These are phyloP conservation scores for Mythimna vitellina DNA, from an alignment of 2,888 invertebrate species.

Conservation along the genomic window DNA sequence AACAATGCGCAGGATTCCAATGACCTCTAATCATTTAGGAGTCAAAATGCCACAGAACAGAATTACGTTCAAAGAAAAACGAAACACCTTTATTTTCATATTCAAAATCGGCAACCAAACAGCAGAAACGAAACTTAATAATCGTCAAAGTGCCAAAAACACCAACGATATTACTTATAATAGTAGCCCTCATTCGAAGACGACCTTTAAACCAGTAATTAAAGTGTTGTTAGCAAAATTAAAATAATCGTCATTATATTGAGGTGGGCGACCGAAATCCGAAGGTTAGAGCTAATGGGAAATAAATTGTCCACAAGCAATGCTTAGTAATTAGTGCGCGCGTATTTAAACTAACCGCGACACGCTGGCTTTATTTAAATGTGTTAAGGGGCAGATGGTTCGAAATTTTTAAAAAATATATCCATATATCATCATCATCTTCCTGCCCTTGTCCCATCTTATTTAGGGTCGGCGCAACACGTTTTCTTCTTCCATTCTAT, in stretches of 20 bases:
- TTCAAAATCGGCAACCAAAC: not conserved
- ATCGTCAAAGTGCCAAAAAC: conserved; percentile 9
- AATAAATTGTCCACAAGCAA: conserved; percentile 89
- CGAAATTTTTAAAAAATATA: not conserved
- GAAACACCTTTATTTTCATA: not conserved
- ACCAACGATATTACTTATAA: not conserved
- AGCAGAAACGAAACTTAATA: not conserved
- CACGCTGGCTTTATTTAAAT: conserved; percentile 75
- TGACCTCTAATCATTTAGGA: not conserved
- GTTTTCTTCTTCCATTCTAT: no score
- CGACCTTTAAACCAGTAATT: conserved; percentile 82
- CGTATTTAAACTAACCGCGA: conserved; percentile 86
- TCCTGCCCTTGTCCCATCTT: no score
- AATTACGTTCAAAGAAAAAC: not conserved
- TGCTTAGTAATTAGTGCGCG: conserved; percentile 84
- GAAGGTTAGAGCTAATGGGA: conserved; percentile 87
- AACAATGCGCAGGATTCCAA: no score
- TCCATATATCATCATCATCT: no score
- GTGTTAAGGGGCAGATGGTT: conserved; percentile 71
- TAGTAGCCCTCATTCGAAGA: conserved; percentile 54
- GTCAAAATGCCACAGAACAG: not conserved
- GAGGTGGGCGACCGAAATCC: conserved; percentile 86
- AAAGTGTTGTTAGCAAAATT: conserved; percentile 90
- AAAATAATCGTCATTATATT: conserved; percentile 79
- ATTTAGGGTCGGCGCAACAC: no score